Evolutionary conservation across 2,113 vertebrate species (phyloP).

Genomic region (Phrynosoma blainvillii): DNA sequence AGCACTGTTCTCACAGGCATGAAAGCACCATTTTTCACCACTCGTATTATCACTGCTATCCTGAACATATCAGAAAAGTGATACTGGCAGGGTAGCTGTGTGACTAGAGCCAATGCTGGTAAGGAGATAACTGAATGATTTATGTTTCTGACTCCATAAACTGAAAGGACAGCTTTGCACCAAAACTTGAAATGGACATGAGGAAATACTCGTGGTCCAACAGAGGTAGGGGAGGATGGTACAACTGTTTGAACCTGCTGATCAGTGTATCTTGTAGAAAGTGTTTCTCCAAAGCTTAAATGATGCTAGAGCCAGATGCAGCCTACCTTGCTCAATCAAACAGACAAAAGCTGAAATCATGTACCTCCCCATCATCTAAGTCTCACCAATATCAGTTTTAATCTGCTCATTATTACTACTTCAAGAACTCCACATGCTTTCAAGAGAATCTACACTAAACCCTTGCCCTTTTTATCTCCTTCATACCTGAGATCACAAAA

Average conservation of each 20-base stretch:
- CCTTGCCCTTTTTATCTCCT: conserved; percentile 67
- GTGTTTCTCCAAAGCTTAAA: no score
- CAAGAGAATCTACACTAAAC: conserved; percentile 56
- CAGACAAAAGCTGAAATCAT: conserved; percentile 1
- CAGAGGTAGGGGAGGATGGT: no score
- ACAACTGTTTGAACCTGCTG: no score
- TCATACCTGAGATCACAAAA: conserved; percentile 64
- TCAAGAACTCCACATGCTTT: conserved; percentile 52
- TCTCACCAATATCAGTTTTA: conserved; percentile 44
- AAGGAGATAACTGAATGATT: background rate
- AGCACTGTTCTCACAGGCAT: no score
- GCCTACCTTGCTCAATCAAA: conserved; percentile 15
- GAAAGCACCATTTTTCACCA: background rate
- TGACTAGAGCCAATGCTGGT: background rate
- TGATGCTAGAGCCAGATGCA: background rate
- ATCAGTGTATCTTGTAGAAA: no score
- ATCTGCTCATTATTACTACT: conserved; percentile 60
- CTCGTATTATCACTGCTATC: background rate
- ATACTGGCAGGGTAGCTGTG: background rate
- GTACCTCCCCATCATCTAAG: conserved; percentile 30
- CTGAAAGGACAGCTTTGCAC: background rate
- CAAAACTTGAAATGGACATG: no score
- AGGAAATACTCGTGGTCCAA: no score
- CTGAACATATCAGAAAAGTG: background rate
- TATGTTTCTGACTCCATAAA: background rate